Evolutionary conservation across 2,797 vertebrate genomes (phyloP).

Genomic region (Tolypeutes matacus): DNA sequence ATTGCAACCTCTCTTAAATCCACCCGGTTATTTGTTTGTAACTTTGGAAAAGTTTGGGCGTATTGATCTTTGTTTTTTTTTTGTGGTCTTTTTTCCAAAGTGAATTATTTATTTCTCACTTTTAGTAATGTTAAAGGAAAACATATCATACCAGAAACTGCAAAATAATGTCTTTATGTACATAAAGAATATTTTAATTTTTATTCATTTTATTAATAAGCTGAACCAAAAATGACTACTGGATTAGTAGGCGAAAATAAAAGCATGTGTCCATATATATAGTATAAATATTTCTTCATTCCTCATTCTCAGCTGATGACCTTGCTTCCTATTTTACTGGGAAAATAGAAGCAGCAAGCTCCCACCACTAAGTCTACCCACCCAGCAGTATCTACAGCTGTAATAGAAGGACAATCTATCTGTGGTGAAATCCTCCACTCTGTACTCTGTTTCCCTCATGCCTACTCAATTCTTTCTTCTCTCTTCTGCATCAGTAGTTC

Average conservation of each 20-base stretch:
- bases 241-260: not conserved
- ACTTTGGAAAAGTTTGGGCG: not conserved
- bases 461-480: not conserved
- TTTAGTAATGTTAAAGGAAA: not conserved
- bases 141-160: not conserved
- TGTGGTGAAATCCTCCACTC: not conserved
- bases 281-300: not conserved
- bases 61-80: not conserved
- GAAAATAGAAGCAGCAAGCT: not conserved
- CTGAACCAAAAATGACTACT: not conserved
- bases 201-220: not conserved
- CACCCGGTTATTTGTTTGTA: slow-evolving; percentile 54
- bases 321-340: not conserved
- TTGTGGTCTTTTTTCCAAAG: not conserved
- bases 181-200: not conserved
- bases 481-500: not conserved
- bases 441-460: not conserved
- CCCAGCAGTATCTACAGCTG: not conserved
- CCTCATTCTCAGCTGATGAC: not conserved
- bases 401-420: too few species aligned
- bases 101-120: not conserved
- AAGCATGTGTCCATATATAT: not conserved
- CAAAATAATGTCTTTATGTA: slow-evolving; percentile 1
- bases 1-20: not conserved
- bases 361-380: not conserved